Evolutionary conservation across 2,797 vertebrate species (phyloP), one percentile per base, ranked within the genome.

Genomic region (Phoeniculus purpureus): DNA sequence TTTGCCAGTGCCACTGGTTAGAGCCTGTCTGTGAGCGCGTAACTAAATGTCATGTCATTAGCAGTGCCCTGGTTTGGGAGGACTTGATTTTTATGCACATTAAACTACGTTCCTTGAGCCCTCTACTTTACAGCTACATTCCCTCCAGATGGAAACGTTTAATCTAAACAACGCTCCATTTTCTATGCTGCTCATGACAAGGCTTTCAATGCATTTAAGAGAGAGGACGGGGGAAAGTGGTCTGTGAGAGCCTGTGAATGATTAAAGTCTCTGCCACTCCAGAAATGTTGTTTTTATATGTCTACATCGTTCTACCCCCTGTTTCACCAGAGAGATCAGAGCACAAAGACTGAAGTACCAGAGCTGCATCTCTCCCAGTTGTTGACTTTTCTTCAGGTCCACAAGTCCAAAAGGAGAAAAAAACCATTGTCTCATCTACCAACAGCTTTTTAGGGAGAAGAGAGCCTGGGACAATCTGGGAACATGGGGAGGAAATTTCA

Each of bases 141-240:
- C 71, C 52, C 60, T 90, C 92, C 94, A 95, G 76, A 93, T 95
- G 95, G 89, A 94, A 96, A 76, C 68, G 31, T 89, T 95, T 96
- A 94, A 85, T 91, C 45, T 87, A 92, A 94, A 89, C 90, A 86
- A 43, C 86, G 74, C 52, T 64, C 70, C 62, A 76, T 92, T 96
- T 94, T 93, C 88, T 84, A 31, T 23, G 50, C 32, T 68, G 51
- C 43, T 92, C 67, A n/a, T 72, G 81, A 96, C 82, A 93, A 92
- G 59, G 20, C 32, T 96, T 95, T 90, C 85, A 89, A 75, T 66
- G 43, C 56, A 22, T 86, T 60, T 79, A 60, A 68, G 66, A 37
- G 50, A 47, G 17, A 27, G 73, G 15, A 47, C 8, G 15, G 10
- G 4, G 1, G 4, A 22, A 71, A 88, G 51, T 66, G 18, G 64